These are phyloP conservation scores for Dioctria rufipes DNA, from an alignment of 2,888 invertebrate species.

Conservation along the genomic window DNA sequence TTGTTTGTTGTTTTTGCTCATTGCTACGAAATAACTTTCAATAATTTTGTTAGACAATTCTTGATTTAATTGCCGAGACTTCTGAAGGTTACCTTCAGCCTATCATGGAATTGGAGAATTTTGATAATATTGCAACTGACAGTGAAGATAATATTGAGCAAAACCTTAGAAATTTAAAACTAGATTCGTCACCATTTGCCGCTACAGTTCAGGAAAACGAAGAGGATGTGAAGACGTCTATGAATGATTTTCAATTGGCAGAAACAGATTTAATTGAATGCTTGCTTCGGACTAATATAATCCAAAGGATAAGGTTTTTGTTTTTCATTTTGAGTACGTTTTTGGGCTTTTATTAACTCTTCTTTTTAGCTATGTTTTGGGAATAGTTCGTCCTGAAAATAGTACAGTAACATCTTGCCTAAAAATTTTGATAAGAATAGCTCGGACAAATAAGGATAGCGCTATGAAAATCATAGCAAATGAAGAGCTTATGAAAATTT, in stretches of 20 bases:
- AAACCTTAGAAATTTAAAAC: slow-evolving; percentile 71
- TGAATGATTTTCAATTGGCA: slow-evolving; percentile 90
- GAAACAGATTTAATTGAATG: slow-evolving; percentile 86
- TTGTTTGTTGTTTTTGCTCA: neutral
- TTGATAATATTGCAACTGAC: slow-evolving; percentile 42
- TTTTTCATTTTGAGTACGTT: neutral
- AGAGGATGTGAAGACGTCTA: slow-evolving; percentile 75
- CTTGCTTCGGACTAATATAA: slow-evolving; percentile 81
- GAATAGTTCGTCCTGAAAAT: slow-evolving; percentile 78
- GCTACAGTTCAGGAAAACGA: slow-evolving; percentile 67
- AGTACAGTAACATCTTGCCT: slow-evolving; percentile 82
- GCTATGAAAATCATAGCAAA: slow-evolving; percentile 77
- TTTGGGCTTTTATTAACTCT: slow-evolving; percentile 56
- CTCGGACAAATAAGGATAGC: slow-evolving; percentile 82
- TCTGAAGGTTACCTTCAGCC: slow-evolving; percentile 79
- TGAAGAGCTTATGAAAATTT: slow-evolving; percentile 77
- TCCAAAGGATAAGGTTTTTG: slow-evolving; percentile 78
- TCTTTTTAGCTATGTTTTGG: slow-evolving; percentile 82
- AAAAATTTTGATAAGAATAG: slow-evolving; percentile 84
- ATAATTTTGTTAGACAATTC: slow-evolving; percentile 70
- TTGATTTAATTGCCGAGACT: slow-evolving; percentile 80
- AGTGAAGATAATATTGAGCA: slow-evolving; percentile 70
- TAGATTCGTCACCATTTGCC: slow-evolving; percentile 65
- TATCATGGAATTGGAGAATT: slow-evolving; percentile 71
- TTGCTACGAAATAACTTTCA: too few species aligned